These are phyloP conservation scores for Thymallus thymallus DNA, from an alignment of 2,113 vertebrate species.

Conservation along the genomic window DNA sequence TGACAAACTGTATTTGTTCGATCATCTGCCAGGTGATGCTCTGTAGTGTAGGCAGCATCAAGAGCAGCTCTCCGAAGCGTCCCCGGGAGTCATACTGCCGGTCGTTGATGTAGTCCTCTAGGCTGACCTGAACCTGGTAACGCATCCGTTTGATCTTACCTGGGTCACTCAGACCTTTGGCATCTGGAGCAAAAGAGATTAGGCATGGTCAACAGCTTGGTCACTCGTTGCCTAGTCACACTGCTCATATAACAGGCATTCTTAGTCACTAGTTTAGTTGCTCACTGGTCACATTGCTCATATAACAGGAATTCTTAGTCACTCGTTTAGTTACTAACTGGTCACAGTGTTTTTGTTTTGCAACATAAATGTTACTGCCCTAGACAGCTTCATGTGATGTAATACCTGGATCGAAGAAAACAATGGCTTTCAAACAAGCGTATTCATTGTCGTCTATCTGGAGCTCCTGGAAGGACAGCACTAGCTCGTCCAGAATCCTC, in stretches of 20 bases:
- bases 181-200: slow-evolving; percentile 76
- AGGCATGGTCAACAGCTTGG: not conserved
- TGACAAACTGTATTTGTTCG: slow-evolving; percentile 98
- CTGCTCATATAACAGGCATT: no score
- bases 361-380: not conserved
- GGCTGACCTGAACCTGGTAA: slow-evolving; percentile 96
- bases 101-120: slow-evolving; percentile 99
- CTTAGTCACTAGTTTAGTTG: not conserved
- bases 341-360: not conserved
- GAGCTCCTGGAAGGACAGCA: slow-evolving; percentile 95
- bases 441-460: slow-evolving; percentile 99
- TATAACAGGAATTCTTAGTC: no score
- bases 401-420: slow-evolving; percentile 98
- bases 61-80: slow-evolving; percentile 91
- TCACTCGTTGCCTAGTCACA: not conserved
- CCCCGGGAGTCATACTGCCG: slow-evolving; percentile 94
- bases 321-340: not conserved
- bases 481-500: slow-evolving; percentile 93
- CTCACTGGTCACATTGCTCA: not conserved
- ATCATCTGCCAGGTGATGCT: slow-evolving; percentile 99
- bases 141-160: slow-evolving; percentile 96
- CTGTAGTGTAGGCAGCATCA: slow-evolving; percentile 92
- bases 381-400: not conserved
- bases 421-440: slow-evolving; percentile 96
- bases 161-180: slow-evolving; percentile 94